Evolutionary conservation across 2,888 invertebrate species (phyloP).

Genomic region (Mythimna pallens): DNA sequence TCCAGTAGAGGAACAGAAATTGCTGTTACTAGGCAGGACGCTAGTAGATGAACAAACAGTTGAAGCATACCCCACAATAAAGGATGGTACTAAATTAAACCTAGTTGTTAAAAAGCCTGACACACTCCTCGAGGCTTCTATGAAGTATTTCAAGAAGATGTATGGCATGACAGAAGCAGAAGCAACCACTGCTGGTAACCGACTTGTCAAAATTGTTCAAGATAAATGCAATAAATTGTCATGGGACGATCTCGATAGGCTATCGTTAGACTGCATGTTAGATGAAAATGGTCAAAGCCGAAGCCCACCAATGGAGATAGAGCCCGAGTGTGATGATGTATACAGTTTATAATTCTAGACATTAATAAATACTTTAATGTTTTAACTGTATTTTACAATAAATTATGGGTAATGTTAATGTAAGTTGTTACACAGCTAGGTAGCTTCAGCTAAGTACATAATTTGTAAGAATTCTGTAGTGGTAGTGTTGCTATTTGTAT

Average conservation of each 20-base stretch:
- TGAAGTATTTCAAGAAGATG: conserved; percentile 91
- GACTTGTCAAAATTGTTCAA: conserved; percentile 89
- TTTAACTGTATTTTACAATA: conserved; percentile 56
- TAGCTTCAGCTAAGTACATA: conserved; percentile 43
- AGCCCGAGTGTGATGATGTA: conserved; percentile 74
- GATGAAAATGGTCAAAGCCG: conserved; percentile 70
- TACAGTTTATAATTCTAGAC: conserved; percentile 72
- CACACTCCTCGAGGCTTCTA: conserved; percentile 90
- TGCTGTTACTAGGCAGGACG: conserved; percentile 93
- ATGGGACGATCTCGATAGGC: conserved; percentile 91
- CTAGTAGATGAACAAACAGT: conserved; percentile 93
- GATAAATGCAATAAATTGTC: conserved; percentile 89
- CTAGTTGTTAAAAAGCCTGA: conserved; percentile 93
- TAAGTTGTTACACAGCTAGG: conserved; percentile 46
- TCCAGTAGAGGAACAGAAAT: conserved; percentile 93
- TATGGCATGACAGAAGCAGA: conserved; percentile 90
- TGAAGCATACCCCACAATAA: conserved; percentile 93
- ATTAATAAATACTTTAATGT: conserved; percentile 55
- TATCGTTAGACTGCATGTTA: conserved; percentile 82
- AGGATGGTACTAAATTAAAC: conserved; percentile 94
- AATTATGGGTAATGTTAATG: conserved; percentile 28
- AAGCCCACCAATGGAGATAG: conserved; percentile 64
- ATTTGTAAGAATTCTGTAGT: conserved; percentile 40
- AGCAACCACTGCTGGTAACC: conserved; percentile 91
- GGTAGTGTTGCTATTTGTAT: conserved; percentile 57